These are phyloP conservation scores for Temnopleurus reevesii DNA, from an alignment of 53 echinoderm and acorn worm species.

Conservation along the genomic window DNA sequence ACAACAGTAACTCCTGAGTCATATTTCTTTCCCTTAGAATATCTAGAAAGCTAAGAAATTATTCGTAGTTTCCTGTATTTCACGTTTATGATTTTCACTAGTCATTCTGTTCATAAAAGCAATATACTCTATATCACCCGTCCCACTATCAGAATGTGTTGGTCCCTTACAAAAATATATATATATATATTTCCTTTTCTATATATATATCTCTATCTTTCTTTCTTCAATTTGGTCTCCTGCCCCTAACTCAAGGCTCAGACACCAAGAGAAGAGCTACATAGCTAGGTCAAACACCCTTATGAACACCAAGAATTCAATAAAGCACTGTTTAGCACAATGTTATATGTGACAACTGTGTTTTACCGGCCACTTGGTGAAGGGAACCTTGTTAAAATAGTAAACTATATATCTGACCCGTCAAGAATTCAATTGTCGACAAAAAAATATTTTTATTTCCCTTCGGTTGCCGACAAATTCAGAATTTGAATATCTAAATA, in stretches of 20 bases:
- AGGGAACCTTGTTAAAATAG: too few species aligned
- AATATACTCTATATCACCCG: background rate
- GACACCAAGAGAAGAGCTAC: background rate
- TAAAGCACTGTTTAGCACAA: background rate
- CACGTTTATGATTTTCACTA: background rate
- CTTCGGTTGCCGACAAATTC: too few species aligned
- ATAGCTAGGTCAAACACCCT: background rate
- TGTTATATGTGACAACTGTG: too few species aligned
- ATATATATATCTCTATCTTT: slow-evolving; percentile 1
- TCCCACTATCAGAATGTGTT: background rate
- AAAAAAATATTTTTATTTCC: too few species aligned
- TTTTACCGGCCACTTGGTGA: too few species aligned
- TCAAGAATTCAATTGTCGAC: too few species aligned
- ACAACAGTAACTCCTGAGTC: background rate
- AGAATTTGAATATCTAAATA: background rate
- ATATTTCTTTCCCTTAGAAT: background rate
- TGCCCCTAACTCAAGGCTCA: background rate
- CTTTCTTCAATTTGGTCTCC: background rate
- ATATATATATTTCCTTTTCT: slow-evolving; percentile 1
- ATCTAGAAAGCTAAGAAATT: background rate
- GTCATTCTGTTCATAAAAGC: background rate
- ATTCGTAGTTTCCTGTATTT: background rate
- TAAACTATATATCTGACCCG: too few species aligned
- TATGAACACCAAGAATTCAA: background rate
- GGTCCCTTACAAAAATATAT: slow-evolving; percentile 10